These are phyloP conservation scores for Cactoblastis cactorum DNA, from an alignment of 2,888 invertebrate species.

Conservation along the genomic window DNA sequence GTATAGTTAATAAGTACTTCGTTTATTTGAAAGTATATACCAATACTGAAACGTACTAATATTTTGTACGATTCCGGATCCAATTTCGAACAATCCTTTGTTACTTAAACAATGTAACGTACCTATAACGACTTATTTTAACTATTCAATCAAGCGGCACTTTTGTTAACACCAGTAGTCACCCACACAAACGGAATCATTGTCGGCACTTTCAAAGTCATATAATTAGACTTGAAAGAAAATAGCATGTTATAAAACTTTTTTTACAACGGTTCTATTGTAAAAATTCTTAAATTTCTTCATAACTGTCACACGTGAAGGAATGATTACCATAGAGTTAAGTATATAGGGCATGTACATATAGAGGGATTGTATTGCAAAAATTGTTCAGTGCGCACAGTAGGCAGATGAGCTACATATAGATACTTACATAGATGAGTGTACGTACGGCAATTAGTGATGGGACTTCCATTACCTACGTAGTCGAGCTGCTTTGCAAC, in stretches of 20 bases:
- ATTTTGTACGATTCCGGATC: not conserved
- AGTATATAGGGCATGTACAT: no score
- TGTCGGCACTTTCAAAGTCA: conserved; percentile 56
- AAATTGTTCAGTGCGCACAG: no score
- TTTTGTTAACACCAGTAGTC: conserved; percentile 23
- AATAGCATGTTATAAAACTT: conserved; percentile 61
- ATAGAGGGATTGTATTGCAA: no score
- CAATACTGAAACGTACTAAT: no score
- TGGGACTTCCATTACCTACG: no score
- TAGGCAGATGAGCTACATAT: no score
- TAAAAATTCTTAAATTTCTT: conserved; percentile 40
- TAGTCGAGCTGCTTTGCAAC: no score
- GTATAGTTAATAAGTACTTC: no score
- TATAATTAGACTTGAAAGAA: conserved; percentile 63
- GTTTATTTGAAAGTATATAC: no score
- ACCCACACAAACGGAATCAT: conserved; percentile 45
- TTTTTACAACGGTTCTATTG: conserved; percentile 38
- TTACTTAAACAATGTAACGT: not conserved
- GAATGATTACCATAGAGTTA: no score
- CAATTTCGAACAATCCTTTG: not conserved
- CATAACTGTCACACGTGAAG: conserved; percentile 23
- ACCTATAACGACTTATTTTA: not conserved
- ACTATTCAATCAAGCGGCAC: conserved; percentile 5
- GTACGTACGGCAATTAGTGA: no score
- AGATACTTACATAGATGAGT: no score